Evolutionary conservation across 2,113 vertebrate genomes (phyloP).

Genomic region (Silurus meridionalis): DNA sequence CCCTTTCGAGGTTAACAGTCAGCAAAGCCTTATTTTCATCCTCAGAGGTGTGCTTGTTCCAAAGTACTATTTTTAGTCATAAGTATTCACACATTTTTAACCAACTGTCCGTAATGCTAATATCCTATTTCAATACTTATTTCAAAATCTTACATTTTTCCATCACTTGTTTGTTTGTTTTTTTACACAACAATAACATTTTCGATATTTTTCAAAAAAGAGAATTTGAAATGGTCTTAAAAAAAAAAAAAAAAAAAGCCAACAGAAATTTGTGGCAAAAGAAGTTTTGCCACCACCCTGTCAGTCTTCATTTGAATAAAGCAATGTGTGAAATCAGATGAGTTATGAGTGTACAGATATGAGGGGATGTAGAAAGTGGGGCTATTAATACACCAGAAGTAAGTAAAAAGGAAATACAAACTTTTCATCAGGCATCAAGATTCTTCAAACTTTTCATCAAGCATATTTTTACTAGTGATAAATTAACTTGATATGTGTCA

Average conservation of each 20-base stretch:
- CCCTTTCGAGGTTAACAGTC: slow-evolving; percentile 28
- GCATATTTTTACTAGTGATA: neutral
- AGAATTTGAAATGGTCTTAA: neutral
- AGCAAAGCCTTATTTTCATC: slow-evolving; percentile 9
- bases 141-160: neutral
- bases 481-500: neutral
- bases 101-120: neutral
- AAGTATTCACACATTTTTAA: neutral
- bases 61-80: neutral
- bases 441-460: too few species aligned
- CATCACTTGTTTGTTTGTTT: neutral
- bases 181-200: neutral
- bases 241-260: neutral
- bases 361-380: neutral
- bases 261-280: neutral
- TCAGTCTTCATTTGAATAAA: neutral
- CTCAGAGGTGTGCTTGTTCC: neutral
- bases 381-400: neutral
- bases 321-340: neutral
- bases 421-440: neutral
- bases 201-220: neutral
- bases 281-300: neutral
- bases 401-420: neutral
- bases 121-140: neutral
- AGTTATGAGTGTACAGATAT: neutral